Evolutionary conservation across 2,888 invertebrate genomes (phyloP).

Genomic region (Drosophila sordidula): DNA sequence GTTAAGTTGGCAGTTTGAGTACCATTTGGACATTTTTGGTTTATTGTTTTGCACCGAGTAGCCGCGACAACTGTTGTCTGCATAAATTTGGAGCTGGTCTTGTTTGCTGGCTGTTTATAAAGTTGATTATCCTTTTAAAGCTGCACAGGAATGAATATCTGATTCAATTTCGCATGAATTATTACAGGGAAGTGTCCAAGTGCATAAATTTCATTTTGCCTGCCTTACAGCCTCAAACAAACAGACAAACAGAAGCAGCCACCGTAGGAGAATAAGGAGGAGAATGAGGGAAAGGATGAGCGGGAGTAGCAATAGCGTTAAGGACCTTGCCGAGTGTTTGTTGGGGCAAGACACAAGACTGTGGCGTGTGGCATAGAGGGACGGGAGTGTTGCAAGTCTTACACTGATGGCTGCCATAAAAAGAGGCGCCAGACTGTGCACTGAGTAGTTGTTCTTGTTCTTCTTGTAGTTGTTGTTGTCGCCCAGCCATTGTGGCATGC

Average conservation of each 20-base stretch:
- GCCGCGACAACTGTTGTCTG: conserved; percentile 47
- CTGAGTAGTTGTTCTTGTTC: conserved; percentile 45
- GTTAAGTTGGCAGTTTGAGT: conserved; percentile 31
- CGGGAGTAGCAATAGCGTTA: conserved; percentile 39
- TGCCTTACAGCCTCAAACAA: conserved; percentile 48
- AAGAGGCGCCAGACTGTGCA: conserved; percentile 76
- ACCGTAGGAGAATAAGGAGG: neutral
- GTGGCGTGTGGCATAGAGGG: neutral
- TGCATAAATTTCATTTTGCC: conserved; percentile 79
- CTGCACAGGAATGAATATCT: conserved; percentile 76
- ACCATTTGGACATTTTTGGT: conserved; percentile 45
- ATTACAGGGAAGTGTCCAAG: conserved; percentile 78
- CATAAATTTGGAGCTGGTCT: conserved; percentile 59
- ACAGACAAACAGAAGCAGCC: conserved; percentile 31
- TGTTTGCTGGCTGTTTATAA: conserved; percentile 54
- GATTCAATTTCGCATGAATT: conserved; percentile 82
- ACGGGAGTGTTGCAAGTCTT: conserved; percentile 34
- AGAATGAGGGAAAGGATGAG: neutral
- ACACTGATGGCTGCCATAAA: conserved; percentile 68
- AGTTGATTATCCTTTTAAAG: conserved; percentile 79
- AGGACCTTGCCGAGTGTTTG: conserved; percentile 66
- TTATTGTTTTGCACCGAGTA: conserved; percentile 26
- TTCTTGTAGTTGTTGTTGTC: conserved; percentile 13
- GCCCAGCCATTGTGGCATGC: conserved; percentile 63
- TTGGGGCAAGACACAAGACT: conserved; percentile 62